Base-by-base conservation (phyloP, 2,888 invertebrate species). In the Patella caerulea region DNA sequence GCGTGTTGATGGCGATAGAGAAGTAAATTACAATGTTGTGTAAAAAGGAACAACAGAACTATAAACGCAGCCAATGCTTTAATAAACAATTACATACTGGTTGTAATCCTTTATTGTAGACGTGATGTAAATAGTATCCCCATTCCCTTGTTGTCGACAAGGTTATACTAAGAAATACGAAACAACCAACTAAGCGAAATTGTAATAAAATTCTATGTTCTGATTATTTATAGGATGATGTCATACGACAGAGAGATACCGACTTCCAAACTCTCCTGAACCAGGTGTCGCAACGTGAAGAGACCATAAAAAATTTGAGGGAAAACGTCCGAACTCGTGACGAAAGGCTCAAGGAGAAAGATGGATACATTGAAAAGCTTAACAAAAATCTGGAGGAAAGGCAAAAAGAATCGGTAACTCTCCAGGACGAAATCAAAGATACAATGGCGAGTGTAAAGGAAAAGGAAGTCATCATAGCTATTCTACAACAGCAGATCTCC, bases 261-360 rank as follows among this genome's bases (percentile, higher is more conserved):
- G 87, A 86, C 65, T 74, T 87, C 71, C 85, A 86, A 75, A 80
- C 83, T 17, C 81, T 88, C n/a, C 82, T 86, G 65, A 87, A 87
- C 77, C 88, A 89, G 77, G 83, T 89, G 59, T 84, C 87, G 29
- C 84, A 86, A 65, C 81, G 86, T 34, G 89, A 90, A 73, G 84
- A 83, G 77, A 81, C 81, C 14, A 82, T 89, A 9, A 84, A 86
- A 73, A 84, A 88, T 55, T 79, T 90, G 19, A 79, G 86, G 72
- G 89, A 89, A 54, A 81, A 84, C 4, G 76, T 91, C 12, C 72
- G 88, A 7, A 82, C 82, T 11, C 79, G 89, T 45, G 91, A 91
- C 72, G 90, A 90, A 69, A 79, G 89, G 54, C 79, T 91, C 17
- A 87, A 84, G 70, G 90, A 91, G 74, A 91, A 91, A 80, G 90